Conservation (phyloP, 2,797 vertebrate genomes). For the Acrossocheilus fasciatus region DNA sequence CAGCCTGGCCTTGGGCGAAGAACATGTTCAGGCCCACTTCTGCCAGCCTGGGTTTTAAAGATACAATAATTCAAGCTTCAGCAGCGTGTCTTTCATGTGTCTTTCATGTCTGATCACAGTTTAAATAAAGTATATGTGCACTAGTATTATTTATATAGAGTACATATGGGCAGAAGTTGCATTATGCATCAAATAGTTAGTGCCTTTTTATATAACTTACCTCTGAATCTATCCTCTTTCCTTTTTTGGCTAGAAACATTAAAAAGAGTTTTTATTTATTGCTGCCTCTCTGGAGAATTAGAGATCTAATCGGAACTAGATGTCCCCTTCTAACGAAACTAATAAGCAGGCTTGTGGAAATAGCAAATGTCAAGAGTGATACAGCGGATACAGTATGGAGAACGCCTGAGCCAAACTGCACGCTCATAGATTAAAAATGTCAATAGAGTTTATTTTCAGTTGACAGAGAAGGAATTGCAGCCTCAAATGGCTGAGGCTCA, state of each 20-base stretch:
- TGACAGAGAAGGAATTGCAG: conserved; percentile 45
- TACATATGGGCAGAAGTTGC: not conserved
- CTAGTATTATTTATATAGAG: not conserved
- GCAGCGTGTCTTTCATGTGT: not conserved
- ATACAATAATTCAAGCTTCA: conserved; percentile 1
- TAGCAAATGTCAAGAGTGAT: conserved; percentile 58
- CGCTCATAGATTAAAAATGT: conserved; percentile 56
- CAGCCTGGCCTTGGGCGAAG: conserved; percentile 33
- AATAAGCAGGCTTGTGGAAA: conserved; percentile 31
- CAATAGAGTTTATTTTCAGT: conserved; percentile 57
- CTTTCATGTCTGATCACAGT: not conserved
- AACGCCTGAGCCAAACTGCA: conserved; percentile 38
- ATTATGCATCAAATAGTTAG: not conserved
- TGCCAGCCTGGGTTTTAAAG: not conserved
- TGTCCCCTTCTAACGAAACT: conserved; percentile 29
- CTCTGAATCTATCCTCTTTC: not conserved
- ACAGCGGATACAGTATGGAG: conserved; percentile 46
- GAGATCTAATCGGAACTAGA: not conserved
- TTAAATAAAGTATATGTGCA: not conserved
- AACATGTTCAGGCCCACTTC: conserved; percentile 18
- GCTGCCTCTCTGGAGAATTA: not conserved
- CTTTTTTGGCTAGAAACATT: not conserved
- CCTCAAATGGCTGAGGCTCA: conserved; percentile 49
- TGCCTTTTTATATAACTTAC: not conserved
- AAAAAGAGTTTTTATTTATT: not conserved